phyloP scores from a whole-genome alignment of 2,797 vertebrate genomes.

The Balearica regulorum region DNA sequence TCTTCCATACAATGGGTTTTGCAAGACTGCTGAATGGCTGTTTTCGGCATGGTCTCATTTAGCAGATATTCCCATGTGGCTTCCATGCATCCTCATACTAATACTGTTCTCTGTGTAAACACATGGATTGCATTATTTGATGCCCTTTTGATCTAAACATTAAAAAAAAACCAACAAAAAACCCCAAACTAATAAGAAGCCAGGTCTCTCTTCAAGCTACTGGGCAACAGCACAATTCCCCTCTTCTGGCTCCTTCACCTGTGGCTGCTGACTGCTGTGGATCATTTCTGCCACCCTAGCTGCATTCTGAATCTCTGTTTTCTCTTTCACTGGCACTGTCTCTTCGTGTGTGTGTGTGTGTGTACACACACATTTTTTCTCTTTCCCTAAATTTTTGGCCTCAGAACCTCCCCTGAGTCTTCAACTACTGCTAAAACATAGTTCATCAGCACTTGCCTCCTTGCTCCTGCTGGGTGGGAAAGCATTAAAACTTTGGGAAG shows the following conservation, averaged over 20 bases:
- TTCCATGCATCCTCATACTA: slow-evolving; percentile 38
- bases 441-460: background rate
- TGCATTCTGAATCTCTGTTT: background rate
- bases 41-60: slow-evolving; percentile 22
- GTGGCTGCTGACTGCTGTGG: background rate
- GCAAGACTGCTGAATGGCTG: slow-evolving; percentile 9
- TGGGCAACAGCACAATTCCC: background rate
- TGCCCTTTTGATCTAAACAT: slow-evolving; percentile 56
- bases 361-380: background rate
- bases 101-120: slow-evolving; percentile 14
- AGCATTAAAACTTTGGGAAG: background rate
- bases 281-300: background rate
- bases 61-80: slow-evolving; percentile 55
- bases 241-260: background rate
- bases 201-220: slow-evolving; percentile 42
- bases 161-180: background rate
- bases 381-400: background rate
- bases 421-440: background rate
- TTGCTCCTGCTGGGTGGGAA: background rate
- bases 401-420: background rate
- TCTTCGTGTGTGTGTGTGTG: background rate
- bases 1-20: background rate
- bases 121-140: slow-evolving; percentile 46
- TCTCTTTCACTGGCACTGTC: background rate
- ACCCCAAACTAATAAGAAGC: background rate